These are phyloP conservation scores for Brienomyrus longianalis DNA, from an alignment of 2,113 vertebrate species.

Conservation along the genomic window DNA sequence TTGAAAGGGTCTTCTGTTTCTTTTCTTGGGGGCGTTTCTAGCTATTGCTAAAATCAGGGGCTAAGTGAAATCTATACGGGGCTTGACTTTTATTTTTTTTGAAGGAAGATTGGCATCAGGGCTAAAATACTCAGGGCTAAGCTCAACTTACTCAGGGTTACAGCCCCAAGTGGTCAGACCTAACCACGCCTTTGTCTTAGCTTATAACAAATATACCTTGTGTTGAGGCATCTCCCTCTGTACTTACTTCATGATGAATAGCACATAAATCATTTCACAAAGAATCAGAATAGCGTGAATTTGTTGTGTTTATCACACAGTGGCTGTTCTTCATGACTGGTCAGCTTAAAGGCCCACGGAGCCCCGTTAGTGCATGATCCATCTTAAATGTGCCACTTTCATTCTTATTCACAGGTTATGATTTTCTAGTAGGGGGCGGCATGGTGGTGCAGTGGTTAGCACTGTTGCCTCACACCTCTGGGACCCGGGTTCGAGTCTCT, in stretches of 20 bases:
- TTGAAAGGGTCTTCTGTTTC: not conserved
- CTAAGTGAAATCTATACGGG: too few species aligned
- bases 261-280: not conserved
- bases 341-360: not conserved
- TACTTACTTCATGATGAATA: not conserved
- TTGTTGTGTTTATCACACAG: not conserved
- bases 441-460: too few species aligned
- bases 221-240: not conserved
- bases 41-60: too few species aligned
- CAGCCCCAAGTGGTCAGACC: too few species aligned
- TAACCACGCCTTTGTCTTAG: too few species aligned
- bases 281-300: not conserved
- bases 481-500: too few species aligned
- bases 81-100: too few species aligned
- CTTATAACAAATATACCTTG: not conserved
- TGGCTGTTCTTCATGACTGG: not conserved
- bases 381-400: not conserved
- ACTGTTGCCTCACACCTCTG: too few species aligned
- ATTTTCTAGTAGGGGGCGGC: not conserved
- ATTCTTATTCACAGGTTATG: not conserved
- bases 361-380: not conserved
- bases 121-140: too few species aligned
- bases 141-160: too few species aligned
- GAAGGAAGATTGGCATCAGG: too few species aligned
- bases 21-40: not conserved